Evolutionary conservation across 1,140 invertebrate genomes (phyloP), one percentile per base, ranked within the genome.

Genomic region (Temnothorax longispinosus): DNA sequence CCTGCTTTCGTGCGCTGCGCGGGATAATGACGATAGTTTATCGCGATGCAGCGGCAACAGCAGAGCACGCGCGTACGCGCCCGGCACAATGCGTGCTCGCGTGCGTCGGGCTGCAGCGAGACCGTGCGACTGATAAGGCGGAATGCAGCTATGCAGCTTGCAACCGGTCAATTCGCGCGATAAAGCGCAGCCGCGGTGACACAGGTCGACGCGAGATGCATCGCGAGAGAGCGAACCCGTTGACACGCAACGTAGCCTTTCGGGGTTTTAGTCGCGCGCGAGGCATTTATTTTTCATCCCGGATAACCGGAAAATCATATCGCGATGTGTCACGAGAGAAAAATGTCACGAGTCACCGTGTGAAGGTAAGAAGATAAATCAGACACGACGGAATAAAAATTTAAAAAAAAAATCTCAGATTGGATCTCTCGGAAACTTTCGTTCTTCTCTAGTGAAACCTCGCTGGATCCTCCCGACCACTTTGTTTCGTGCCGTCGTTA

Each of bases 101-200:
- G 64, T 85, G 50, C 88, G 84, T 76, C 81, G 54, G 47, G 65
- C 56, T 41, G 56, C 77, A 77, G 15, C 64, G 85, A 85, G 60
- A 87, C 88, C 44, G 74, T n/a, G 65, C 69, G 72, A 88, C 67
- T 75, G 81, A 84, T 87, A 88, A 89, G 21, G 38, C 74, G 62
- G 41, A 80, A 75, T 27, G 72, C 78, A 41, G 3, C 38, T 41
- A 27, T 27, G 27, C 27, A 64, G 41, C 85, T 62, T n/a, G 60
- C 56, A 71, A 76, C 72, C 54, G 64, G 62, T 44, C 77, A 54
- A 85, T 67, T 74, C 60, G 10, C 47, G 13, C 47, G 27, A 50
- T 2, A 64, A 71, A 75, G 85, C 88, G 88, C 89, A 78, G 67
- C 54, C 78, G 41, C 78, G 72, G 15, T 50, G 56, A 80, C 62